Base-by-base conservation (phyloP, 37 sponge, comb jelly and placozoan genomes). In the Cladorhizidae sp. region DNA sequence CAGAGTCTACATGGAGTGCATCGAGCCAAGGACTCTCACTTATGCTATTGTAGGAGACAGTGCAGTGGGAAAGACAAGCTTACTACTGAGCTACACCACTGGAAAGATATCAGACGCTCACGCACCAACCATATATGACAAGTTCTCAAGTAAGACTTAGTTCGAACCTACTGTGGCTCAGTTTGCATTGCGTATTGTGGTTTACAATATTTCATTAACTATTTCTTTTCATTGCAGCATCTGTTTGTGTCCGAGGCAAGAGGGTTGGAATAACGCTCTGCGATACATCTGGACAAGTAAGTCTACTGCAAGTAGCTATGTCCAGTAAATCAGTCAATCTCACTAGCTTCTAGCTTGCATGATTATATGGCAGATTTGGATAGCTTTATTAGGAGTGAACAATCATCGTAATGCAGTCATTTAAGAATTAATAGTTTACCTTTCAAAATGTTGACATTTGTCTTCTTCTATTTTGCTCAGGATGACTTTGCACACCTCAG, bases 401-500 rank as follows among this genome's bases (percentile, higher is more conserved):
- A 11, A n/a, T 63, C 28, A 63, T n/a, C n/a, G n/a, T n/a, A n/a
- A n/a, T n/a, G n/a, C 22, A 63, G 8, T 26, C 9, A n/a, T 9
- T 63, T 63, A n/a, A 25, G 26, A n/a, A 28, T 63, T 63, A 17
- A 20, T 54, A 54, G 12, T n/a, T n/a, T n/a, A n/a, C n/a, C n/a
- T n/a, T n/a, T n/a, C n/a, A n/a, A n/a, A 49, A 25, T 28, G 9
- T 57, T 15, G 38, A 35, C 58, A 35, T 67, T 29, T 42, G 31
- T 50, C 67, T n/a, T n/a, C n/a, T 39, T 39, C 65, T 29, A 5
- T 23, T 77, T 38, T 80, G 41, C 54, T 26, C 77, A 83, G 84
- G 88, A 92, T 68, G 92, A 92, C 57, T 92, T 92, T 77, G 88
- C 88, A 22, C 92, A 87, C 82, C 64, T 92, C 23, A 83, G 92